Evolutionary conservation across 2,888 invertebrate species (phyloP), one percentile per base, ranked within the genome.

Genomic region (Margaritifera margaritifera): DNA sequence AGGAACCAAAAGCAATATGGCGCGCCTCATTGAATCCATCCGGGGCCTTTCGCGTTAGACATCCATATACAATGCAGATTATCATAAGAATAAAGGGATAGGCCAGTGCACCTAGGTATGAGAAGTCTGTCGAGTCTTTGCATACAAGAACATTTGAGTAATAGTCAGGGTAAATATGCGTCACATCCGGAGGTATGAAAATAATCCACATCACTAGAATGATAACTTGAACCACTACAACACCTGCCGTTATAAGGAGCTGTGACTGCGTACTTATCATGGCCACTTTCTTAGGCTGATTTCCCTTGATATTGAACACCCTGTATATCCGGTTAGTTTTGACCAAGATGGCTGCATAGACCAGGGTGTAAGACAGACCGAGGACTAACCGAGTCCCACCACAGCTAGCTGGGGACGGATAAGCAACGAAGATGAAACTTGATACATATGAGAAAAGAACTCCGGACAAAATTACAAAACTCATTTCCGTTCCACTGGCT

Each of bases 21-120:
- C 92, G 89, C 0, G 92, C 91, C 84, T 92, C 92, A 84, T 92
- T 92, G 86, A 92, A 92, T 1, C 92, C 92, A 70, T 91, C 92
- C 0, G 92, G 92, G 74, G 92, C 92, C 80, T 92, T 92, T 63
- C 92, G 84, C 11, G 92, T 92, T 81, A 91, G 91, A 69, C 92
- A 88, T 22, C 92, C 92, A 81, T 92, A 92, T 18, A 92, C 87
- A 1, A 92, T 91, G 83, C 92, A 92, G 55, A 90, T 82, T 4
- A 91, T 89, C 73, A 92, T 91, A 25, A 92, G 86, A 52, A 92
- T 71, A 57, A 92, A 90, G 0, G 92, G 92, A 75, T 92, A 92
- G 53, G 91, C 86, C 51, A 92, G 88, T 0, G 91, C 91, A 19
- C 91, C 88, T 70, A 90, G 70, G 82, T 92, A 92, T 0, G 91